Conservation (phyloP, 2,113 vertebrate genomes). For the Triplophysa siluroides region DNA sequence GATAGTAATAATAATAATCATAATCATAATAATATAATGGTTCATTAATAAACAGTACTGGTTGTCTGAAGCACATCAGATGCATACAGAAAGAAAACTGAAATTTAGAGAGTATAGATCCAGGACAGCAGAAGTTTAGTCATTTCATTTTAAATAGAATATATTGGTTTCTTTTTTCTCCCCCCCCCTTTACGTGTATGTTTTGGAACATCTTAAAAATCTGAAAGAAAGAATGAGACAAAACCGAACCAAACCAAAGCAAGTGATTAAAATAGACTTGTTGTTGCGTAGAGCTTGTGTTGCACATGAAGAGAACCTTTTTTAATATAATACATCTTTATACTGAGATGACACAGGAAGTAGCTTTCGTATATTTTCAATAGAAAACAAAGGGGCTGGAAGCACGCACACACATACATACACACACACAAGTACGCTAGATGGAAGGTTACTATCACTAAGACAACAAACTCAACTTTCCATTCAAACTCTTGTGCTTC, state of each 20-base stretch:
- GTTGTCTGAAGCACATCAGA: conserved; percentile 73
- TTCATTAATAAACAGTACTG: conserved; percentile 75
- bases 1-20: conserved; percentile 69
- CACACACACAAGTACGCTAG: conserved; percentile 9
- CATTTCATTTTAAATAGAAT: conserved; percentile 61
- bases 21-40: conserved; percentile 70
- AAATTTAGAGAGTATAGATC: conserved; percentile 62
- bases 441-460: conserved; percentile 52
- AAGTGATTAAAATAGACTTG: conserved; percentile 46
- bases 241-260: conserved; percentile 43
- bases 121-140: conserved; percentile 61
- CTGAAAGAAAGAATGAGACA: conserved; percentile 58
- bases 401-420: conserved; percentile 17
- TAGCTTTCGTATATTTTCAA: conserved; percentile 64
- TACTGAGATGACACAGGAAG: conserved; percentile 61
- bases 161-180: conserved; percentile 52
- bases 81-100: conserved; percentile 69
- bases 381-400: conserved; percentile 67
- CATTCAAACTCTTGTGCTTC: conserved; percentile 61
- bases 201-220: conserved; percentile 62
- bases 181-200: conserved; percentile 56
- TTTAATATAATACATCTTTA: conserved; percentile 63
- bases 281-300: conserved; percentile 67
- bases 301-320: conserved; percentile 66
- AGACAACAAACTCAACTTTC: conserved; percentile 54